These are phyloP conservation scores for Botrylloides violaceus DNA, from an alignment of 23 tunicate species.

Conservation along the genomic window DNA sequence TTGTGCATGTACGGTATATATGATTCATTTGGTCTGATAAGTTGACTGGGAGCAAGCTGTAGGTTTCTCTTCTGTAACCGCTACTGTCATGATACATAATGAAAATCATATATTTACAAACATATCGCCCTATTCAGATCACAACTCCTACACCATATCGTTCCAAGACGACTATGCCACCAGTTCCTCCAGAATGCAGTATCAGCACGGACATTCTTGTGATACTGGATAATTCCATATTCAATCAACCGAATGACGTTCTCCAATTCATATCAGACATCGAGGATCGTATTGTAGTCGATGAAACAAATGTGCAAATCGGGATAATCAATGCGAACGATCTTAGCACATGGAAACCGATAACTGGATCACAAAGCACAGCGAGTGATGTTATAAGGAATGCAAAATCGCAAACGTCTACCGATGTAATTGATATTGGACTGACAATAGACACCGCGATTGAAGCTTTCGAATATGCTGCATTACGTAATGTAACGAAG, in stretches of 20 bases:
- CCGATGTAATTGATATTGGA: not conserved
- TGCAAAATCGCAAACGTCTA: not conserved
- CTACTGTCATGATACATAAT: too few relatives aligned
- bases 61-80: too few relatives aligned
- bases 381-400: not conserved
- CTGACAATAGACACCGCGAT: not conserved
- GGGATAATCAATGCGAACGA: slow-evolving; percentile 22
- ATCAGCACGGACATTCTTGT: slow-evolving; percentile 23
- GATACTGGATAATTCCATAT: slow-evolving; percentile 22
- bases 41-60: too few relatives aligned
- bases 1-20: too few relatives aligned
- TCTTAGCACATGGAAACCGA: not conserved
- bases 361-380: not conserved
- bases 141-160: too few relatives aligned
- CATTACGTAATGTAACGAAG: not conserved
- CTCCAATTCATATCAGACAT: not conserved
- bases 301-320: not conserved
- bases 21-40: too few relatives aligned
- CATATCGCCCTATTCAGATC: too few relatives aligned
- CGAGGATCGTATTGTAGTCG: not conserved
- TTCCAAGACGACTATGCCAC: too few relatives aligned
- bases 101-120: too few relatives aligned
- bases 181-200: not conserved
- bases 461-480: not conserved
- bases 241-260: not conserved